Base-by-base conservation (phyloP, 2,113 vertebrate species). In the Percina caprodes region DNA sequence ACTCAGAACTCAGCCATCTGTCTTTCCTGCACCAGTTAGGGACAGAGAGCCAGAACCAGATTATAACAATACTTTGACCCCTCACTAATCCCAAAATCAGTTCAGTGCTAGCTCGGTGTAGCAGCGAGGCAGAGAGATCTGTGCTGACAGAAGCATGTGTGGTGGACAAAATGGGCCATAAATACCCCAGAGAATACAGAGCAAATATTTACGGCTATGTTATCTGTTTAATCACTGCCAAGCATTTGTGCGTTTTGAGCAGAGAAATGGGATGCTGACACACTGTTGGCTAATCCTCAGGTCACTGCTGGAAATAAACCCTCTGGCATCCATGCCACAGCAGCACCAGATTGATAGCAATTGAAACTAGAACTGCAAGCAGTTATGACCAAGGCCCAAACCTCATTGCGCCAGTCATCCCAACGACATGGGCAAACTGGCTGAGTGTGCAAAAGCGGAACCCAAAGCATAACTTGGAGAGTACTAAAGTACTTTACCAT, bases 1-100 rank as follows among this genome's bases (percentile, higher is more conserved):
- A 84, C 60, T 82, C 30, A 67, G 60, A 78, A 61, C 86, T 82
- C 72, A 78, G 75, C 86, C 88, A 90, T 91, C 89, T 90, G 87
- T 85, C 86, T 91, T 83, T 82, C 13, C 66, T 51, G 63, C 72
- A 79, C 58, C 24, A 73, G 75, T 58, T 19, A 65, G 72, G 54
- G 75, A 67, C 63, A 56, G 13, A 70, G 82, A 74, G 82, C 62
- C 52, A 73, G 77, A 89, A 78, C 65, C 86, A 82, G 87, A 91
- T 90, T 90, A 87, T 89, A 90, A 84, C 82, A 83, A 83, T 89
- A 88, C 89, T 87, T 84, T 83, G 81, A 87, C 81, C 90, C 14
- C 58, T 82, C 70, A 8, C 45, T 92, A 92, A 92, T 92, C 89
- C 85, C 26, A 63, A 75, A 52, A 92, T 87, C 72, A 77, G 60